Percentiles rank a stretch among this genome's conserved stretches.
These are phyloP conservation scores for Rattus norvegicus DNA, from an alignment of 2,113 vertebrate species.

Conservation along the genomic window GRCr8 NC_086024.1:117363501-117364000, in stretches of 20 bases:
- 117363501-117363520: background rate
- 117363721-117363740: background rate
- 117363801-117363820: background rate
- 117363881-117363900: background rate
- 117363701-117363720: background rate
- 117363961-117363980: background rate
- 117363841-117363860: background rate
- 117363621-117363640: background rate
- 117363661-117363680: background rate
- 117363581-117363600: background rate
- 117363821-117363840: background rate
- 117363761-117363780: too few relatives aligned
- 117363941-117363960: background rate
- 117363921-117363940: background rate
- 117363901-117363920: background rate
- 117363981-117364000: background rate
- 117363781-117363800: background rate
- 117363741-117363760: background rate
- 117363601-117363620: background rate
- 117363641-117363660: background rate
- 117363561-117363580: background rate
- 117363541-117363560: background rate
- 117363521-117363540: constrained; percentile 1
- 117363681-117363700: background rate
- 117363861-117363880: background rate